Evolutionary conservation across 1,140 invertebrate species (phyloP), one percentile per base, ranked within the genome.

Genomic region (Mizuhopecten yessoensis): DNA sequence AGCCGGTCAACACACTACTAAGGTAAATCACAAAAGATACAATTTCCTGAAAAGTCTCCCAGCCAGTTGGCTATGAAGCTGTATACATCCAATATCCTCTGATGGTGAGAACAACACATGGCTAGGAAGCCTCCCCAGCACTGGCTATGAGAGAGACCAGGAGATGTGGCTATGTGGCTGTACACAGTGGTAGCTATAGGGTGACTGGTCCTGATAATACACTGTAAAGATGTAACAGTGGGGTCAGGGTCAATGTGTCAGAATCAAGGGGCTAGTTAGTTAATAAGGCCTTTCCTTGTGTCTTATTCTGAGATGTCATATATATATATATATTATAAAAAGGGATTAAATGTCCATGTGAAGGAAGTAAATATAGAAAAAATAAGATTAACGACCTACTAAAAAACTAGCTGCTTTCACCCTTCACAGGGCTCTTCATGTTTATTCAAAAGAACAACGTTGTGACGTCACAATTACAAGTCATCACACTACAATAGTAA

Each of bases 81-180:
- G 23, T 75, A 23, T 29, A 75, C 57, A 75, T 75, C 57, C 57
- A 75, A 75, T 75, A 75, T 75, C 57, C n/a, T n/a, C 42, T 45
- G 42, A 45, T 45, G 9, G 42, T 45, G 42, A 45, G 42, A 45
- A 45, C 10, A 13, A 45, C 42, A 45, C 42, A 75, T 75, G 57
- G 17, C 29, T 2, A 17, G n/a, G 57, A n/a, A 75, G 15, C 13
- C 7, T 57, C 13, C 7, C 57, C 57, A 75, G 29, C 29, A 75
- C 57, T 75, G 45, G 57, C 57, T 75, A 75, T 75, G 57, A 75
- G 57, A 75, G 57, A 75, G 57, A 75, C 57, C 57, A 75, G 57
- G 9, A 75, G 9, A 49, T n/a, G 29, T 39, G 36, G 36, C n/a
- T n/a, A n/a, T n/a, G n/a, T n/a, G n/a, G n/a, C n/a, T n/a, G n/a